Percentiles rank a stretch among this genome's conserved stretches.
phyloP scores from a whole-genome alignment of 2,797 vertebrate species.

The Lutjanus argentimaculatus region DNA sequence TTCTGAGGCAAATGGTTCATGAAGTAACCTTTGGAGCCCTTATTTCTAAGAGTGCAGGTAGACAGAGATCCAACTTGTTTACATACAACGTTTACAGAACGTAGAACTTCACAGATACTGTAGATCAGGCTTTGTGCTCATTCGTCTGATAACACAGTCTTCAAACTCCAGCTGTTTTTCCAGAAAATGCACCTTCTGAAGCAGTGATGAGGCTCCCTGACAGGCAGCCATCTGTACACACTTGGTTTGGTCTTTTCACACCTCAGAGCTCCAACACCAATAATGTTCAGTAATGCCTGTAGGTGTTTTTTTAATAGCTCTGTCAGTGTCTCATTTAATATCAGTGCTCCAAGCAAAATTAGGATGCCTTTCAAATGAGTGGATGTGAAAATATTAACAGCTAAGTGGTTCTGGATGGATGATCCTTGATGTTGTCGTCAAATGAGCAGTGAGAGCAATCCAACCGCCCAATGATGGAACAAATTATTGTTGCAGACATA shows the following conservation, averaged over 20 bases:
- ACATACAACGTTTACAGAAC: neutral
- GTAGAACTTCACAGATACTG: neutral
- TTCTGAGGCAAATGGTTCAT: too few species aligned
- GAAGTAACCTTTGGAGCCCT: too few species aligned
- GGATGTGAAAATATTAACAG: conserved; percentile 5
- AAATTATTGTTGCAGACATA: neutral
- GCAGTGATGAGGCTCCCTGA: neutral
- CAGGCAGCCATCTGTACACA: neutral
- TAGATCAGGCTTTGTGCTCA: neutral
- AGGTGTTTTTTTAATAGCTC: conserved; percentile 9
- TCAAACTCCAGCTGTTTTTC: neutral
- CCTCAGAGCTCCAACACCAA: neutral
- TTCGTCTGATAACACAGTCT: neutral
- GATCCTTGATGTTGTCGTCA: conserved; percentile 4
- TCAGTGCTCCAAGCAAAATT: neutral
- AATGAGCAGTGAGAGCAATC: neutral
- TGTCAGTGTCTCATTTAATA: conserved; percentile 6
- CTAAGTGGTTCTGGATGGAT: neutral
- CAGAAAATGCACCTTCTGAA: neutral
- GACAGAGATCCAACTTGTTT: neutral
- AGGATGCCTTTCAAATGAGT: conserved; percentile 8
- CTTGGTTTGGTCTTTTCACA: neutral
- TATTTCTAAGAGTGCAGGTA: neutral
- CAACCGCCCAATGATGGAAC: neutral
- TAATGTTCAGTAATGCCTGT: neutral